Evolutionary conservation across 2,113 vertebrate species (phyloP).

Genomic region (Oryzias javanicus): DNA sequence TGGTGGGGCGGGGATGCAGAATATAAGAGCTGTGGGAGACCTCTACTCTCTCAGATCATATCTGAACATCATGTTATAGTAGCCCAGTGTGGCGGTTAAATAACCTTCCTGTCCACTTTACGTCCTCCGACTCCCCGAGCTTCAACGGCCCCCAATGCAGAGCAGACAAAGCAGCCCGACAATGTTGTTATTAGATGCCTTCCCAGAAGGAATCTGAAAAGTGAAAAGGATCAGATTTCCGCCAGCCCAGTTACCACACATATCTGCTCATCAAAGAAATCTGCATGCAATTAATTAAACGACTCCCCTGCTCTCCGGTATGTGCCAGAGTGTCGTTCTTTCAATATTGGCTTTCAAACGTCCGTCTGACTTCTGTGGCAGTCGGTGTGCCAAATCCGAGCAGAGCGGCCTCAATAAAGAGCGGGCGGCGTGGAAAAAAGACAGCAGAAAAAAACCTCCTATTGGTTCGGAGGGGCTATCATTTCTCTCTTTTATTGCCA

Average conservation of each 20-base stretch:
- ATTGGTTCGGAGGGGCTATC: conserved; percentile 86
- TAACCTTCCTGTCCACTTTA: conserved; percentile 60
- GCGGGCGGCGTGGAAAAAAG: conserved; percentile 54
- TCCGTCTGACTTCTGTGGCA: conserved; percentile 80
- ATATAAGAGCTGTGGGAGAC: conserved; percentile 70
- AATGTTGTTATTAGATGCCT: conserved; percentile 8
- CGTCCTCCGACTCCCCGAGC: conserved; percentile 45
- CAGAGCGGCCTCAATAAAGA: conserved; percentile 88
- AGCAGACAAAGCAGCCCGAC: conserved; percentile 11
- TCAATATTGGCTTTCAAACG: conserved; percentile 88
- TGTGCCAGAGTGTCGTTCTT: conserved; percentile 83
- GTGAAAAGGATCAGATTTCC: conserved; percentile 66
- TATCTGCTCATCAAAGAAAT: conserved; percentile 96
- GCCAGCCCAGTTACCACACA: conserved; percentile 87
- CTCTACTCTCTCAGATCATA: conserved; percentile 74
- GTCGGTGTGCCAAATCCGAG: conserved; percentile 89
- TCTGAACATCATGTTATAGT: conserved; percentile 76
- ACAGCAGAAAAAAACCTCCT: conserved; percentile 77
- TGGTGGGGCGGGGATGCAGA: conserved; percentile 6
- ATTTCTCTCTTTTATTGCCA: conserved; percentile 97
- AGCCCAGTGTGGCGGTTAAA: conserved; percentile 71
- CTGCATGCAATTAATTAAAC: conserved; percentile 96
- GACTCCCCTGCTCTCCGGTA: conserved; percentile 85
- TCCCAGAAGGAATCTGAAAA: conserved; percentile 42
- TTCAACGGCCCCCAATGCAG: conserved; percentile 10